Percentiles rank a stretch among this genome's conserved stretches.
phyloP scores from a whole-genome alignment of 2,113 vertebrate species.

The Brachypteracias leptosomus region DNA sequence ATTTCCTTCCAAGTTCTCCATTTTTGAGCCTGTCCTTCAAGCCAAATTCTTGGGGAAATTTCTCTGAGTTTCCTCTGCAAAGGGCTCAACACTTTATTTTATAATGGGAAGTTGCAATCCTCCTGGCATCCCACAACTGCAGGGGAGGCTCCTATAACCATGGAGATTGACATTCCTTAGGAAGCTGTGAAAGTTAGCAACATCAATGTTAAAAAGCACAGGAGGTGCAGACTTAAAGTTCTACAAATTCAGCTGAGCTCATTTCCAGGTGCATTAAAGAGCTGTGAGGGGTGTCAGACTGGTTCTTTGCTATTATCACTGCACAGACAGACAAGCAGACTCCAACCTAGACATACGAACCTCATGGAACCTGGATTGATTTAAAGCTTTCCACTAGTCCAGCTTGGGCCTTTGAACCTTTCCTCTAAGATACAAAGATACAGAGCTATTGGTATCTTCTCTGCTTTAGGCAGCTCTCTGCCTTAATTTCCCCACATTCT shows the following conservation, averaged over 20 bases:
- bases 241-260: background rate
- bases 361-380: rapidly evolving
- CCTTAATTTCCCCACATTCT: background rate
- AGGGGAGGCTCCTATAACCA: background rate
- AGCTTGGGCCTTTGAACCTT: background rate
- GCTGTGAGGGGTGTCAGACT: no score
- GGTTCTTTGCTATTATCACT: background rate
- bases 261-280: background rate
- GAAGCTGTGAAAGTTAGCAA: background rate
- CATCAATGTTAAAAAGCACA: background rate
- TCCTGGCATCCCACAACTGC: background rate
- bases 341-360: background rate
- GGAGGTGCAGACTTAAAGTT: rapidly evolving
- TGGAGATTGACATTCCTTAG: background rate
- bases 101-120: background rate
- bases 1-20: background rate
- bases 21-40: background rate
- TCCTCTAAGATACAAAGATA: background rate
- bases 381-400: background rate
- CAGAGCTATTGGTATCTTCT: background rate
- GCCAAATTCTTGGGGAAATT: background rate
- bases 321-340: background rate
- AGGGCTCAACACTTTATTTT: background rate
- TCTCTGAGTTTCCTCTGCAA: background rate
- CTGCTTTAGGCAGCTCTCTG: background rate